Conservation (phyloP, 37 sponge, comb jelly and placozoan genomes). For the Crambe crambe region DNA sequence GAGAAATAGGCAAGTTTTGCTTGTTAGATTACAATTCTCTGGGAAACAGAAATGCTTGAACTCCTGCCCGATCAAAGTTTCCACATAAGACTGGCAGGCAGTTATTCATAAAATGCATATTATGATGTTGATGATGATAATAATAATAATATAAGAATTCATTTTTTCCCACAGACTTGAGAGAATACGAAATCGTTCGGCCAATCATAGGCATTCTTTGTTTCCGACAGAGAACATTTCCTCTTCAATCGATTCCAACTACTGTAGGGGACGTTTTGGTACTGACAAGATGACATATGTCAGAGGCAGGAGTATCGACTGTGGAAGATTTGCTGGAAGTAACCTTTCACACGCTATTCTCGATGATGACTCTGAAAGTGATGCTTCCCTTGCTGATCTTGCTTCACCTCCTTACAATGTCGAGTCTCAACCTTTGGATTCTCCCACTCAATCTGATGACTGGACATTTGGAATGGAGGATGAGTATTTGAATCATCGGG, state of each 20-base stretch:
- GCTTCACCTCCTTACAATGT: too few relatives aligned
- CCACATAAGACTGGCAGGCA: not conserved
- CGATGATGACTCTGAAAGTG: not conserved
- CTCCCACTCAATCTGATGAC: too few relatives aligned
- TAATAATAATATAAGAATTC: too few relatives aligned
- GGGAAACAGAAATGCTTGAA: too few relatives aligned
- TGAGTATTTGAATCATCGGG: too few relatives aligned
- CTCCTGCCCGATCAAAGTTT: too few relatives aligned
- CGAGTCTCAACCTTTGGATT: too few relatives aligned
- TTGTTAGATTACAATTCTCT: too few relatives aligned
- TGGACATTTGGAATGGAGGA: too few relatives aligned
- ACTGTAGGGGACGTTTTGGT: not conserved
- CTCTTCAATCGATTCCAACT: not conserved
- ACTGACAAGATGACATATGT: too few relatives aligned
- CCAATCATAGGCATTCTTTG: not conserved
- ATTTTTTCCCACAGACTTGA: not conserved
- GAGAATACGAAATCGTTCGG: not conserved
- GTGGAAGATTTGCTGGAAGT: not conserved
- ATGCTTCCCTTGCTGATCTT: not conserved
- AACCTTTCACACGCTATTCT: not conserved
- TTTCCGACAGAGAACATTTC: not conserved
- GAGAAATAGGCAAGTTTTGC: conserved; percentile 16
- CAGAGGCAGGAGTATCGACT: not conserved
- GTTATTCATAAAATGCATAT: too few relatives aligned
- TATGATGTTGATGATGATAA: too few relatives aligned